Conservation (phyloP, 2,888 invertebrate species). For the Agonum fuliginosum region DNA sequence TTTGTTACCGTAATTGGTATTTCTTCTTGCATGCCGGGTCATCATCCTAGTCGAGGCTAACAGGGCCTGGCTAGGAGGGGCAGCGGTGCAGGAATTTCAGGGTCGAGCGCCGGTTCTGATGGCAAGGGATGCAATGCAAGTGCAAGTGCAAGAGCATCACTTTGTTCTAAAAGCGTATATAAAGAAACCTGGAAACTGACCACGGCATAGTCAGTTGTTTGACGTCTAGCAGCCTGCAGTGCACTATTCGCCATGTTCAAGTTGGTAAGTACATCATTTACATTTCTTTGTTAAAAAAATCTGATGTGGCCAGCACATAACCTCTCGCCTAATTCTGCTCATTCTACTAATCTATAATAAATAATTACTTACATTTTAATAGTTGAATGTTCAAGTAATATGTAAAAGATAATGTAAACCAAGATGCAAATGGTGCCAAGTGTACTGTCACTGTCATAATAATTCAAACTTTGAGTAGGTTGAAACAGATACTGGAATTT, state of each 20-base stretch:
- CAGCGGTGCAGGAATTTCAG: constrained; percentile 17
- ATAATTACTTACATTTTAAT: no score
- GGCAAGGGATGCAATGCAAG: constrained; percentile 41
- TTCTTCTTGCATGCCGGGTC: constrained; percentile 4
- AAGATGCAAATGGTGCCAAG: no score
- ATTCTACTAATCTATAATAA: no score
- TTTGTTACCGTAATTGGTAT: constrained; percentile 3
- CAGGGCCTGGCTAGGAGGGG: constrained; percentile 19
- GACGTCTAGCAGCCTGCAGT: constrained; percentile 24
- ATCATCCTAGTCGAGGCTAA: constrained; percentile 40
- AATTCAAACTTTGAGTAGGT: no score
- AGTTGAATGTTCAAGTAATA: no score
- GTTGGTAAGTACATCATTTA: constrained; percentile 48
- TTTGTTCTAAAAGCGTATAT: constrained; percentile 51
- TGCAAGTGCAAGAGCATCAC: constrained; percentile 38
- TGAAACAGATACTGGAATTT: no score
- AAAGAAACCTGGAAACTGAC: background rate
- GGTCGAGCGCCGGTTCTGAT: constrained; percentile 19
- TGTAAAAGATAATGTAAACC: no score
- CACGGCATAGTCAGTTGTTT: constrained; percentile 31
- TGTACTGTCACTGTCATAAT: no score
- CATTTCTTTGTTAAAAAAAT: no score
- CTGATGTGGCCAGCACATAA: no score
- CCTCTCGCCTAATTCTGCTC: no score
- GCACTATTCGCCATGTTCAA: constrained; percentile 41